phyloP scores from a whole-genome alignment of 2,113 vertebrate species.

The Nettapus auritus region DNA sequence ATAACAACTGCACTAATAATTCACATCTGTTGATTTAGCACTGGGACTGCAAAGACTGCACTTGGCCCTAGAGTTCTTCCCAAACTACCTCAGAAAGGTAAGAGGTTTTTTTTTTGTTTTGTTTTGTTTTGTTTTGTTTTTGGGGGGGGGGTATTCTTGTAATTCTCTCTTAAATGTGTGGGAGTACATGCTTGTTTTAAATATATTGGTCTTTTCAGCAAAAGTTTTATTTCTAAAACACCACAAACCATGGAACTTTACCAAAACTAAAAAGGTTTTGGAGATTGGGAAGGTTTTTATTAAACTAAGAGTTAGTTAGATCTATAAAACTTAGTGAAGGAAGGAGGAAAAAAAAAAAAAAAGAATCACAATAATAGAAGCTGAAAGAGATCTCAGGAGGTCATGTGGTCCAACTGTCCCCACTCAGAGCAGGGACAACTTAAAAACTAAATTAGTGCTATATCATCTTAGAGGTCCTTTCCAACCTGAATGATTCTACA shows the following conservation, averaged over 20 bases:
- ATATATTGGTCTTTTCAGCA: background rate
- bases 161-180: background rate
- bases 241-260: background rate
- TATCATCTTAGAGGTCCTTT: too few relatives aligned
- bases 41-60: constrained; percentile 92
- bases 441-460: too few relatives aligned
- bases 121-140: too few relatives aligned
- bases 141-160: background rate
- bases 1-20: background rate
- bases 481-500: too few relatives aligned
- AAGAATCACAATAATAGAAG: background rate
- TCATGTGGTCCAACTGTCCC: background rate
- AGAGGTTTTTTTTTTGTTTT: background rate
- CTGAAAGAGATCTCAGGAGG: background rate
- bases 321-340: background rate
- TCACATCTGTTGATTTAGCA: constrained; percentile 77
- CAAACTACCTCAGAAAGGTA: constrained; percentile 99
- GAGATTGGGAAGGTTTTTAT: background rate
- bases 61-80: constrained; percentile 98
- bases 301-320: background rate
- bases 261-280: background rate
- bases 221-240: background rate
- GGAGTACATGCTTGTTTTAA: background rate
- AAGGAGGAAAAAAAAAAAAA: too few relatives aligned
- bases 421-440: rapidly evolving